Base-by-base conservation (phyloP, 2,888 invertebrate genomes). In the Trichacis sp. region DNA sequence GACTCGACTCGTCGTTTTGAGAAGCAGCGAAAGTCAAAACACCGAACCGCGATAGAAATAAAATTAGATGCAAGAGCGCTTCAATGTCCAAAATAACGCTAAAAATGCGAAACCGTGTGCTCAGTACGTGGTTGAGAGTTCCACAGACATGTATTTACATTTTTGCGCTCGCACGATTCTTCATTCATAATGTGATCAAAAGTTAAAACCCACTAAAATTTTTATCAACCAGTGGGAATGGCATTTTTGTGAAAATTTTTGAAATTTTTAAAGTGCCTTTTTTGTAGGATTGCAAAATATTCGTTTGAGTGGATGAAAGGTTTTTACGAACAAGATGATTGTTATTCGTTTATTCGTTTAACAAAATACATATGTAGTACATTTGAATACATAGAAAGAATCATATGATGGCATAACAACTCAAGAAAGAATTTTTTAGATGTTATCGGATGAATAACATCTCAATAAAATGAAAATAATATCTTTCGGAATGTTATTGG, bases 21-120 rank as follows among this genome's bases (percentile, higher is more conserved):
- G 54, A 52, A 55, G 58, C 55, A 48, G 51, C 29, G 53, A 55
- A 58, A 55, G 62, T 58, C 49, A 40, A 66, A 62, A 66, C 62
- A 33, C 11, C n/a, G 33, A 33, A n/a, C 55, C 38, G 75, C 70
- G 73, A 78, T 81, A 77, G 77, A 79, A 83, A 83, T 83, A 83
- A 82, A 82, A 81, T 75, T 78, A 67, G 62, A 54, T 64, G 61
- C 48, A 55, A 67, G 66, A 71, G 67, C 63, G 69, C 65, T 71
- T 73, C 71, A 69, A 69, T 71, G 70, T 70, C 64, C 60, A 54
- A 67, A 56, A 68, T 64, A 67, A 67, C 60, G 56, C 24, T 54
- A 55, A 59, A 51, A 48, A 69, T 54, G 52, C 59, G 15, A 65
- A 68, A 64, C 56, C 54, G 57, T 54, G 36, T 40, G 48, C 56